Evolutionary conservation across 2,113 vertebrate species (phyloP).

Genomic region (Gobiocypris rarus): DNA sequence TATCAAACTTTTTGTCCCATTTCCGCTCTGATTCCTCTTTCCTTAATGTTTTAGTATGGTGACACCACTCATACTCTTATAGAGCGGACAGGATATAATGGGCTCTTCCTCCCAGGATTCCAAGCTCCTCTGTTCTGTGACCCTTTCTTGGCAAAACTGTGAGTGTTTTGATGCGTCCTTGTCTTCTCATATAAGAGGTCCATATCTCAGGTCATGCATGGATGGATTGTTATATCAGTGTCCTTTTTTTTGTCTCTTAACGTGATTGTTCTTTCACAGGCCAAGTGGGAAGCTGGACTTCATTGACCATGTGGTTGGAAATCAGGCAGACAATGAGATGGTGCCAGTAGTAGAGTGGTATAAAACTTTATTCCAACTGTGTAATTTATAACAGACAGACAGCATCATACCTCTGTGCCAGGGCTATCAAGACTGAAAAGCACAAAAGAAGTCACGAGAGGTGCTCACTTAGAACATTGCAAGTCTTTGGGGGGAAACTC

Average conservation of each 20-base stretch:
- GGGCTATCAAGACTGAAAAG: neutral
- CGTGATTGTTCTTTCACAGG: constrained; percentile 64
- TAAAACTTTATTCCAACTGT: constrained; percentile 43
- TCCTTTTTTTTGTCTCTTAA: neutral
- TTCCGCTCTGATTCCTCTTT: neutral
- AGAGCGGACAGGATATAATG: constrained; percentile 86
- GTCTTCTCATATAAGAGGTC: neutral
- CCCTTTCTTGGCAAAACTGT: constrained; percentile 83
- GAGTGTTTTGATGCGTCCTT: constrained; percentile 65
- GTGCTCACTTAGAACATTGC: neutral
- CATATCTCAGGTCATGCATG: neutral
- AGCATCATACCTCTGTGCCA: neutral
- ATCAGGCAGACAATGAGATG: constrained; percentile 93
- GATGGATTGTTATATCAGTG: neutral
- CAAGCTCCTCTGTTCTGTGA: constrained; percentile 76
- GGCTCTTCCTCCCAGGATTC: constrained; percentile 89
- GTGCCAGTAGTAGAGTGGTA: constrained; percentile 88
- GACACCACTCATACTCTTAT: constrained; percentile 96
- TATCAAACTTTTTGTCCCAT: neutral
- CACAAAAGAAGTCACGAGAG: neutral
- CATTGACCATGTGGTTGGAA: constrained; percentile 93
- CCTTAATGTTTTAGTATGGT: constrained; percentile 80
- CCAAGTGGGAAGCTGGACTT: constrained; percentile 80
- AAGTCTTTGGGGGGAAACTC: constrained; percentile 24
- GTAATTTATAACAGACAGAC: neutral